Percentiles rank a stretch among this genome's conserved stretches.
These are phyloP conservation scores for Watsonalla binaria DNA, from an alignment of 2,888 invertebrate genomes.

Conservation along the genomic window DNA sequence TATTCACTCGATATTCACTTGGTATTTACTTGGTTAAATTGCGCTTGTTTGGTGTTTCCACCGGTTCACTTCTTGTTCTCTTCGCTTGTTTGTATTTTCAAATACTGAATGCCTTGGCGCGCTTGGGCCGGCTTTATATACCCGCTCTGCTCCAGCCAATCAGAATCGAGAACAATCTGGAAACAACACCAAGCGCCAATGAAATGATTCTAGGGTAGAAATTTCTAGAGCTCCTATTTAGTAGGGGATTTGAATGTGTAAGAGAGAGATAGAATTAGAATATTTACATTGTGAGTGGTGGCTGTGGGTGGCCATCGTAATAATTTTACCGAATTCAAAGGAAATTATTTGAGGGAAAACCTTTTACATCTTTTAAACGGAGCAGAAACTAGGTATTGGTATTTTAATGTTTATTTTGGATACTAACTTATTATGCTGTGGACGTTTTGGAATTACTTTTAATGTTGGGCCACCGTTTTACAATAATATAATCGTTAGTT, in stretches of 20 bases:
- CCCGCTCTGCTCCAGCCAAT: constrained; percentile 34
- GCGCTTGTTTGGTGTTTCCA: constrained; percentile 29
- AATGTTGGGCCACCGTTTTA: too few relatives aligned
- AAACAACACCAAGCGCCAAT: constrained; percentile 40
- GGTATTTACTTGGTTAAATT: constrained; percentile 8
- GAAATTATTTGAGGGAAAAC: too few relatives aligned
- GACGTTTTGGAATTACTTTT: too few relatives aligned
- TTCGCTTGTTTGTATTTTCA: constrained; percentile 46
- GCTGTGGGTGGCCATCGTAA: constrained; percentile 15
- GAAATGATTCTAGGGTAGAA: constrained; percentile 25
- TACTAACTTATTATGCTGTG: too few relatives aligned
- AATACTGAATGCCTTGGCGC: constrained; percentile 59
- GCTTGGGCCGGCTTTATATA: constrained; percentile 41
- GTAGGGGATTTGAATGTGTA: constrained; percentile 1
- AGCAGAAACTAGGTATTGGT: too few relatives aligned
- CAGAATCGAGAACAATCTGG: constrained; percentile 43
- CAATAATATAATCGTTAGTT: too few relatives aligned
- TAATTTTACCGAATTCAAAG: constrained; percentile 16
- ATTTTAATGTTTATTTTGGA: too few relatives aligned
- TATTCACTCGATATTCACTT: constrained; percentile 4
- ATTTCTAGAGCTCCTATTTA: constrained; percentile 30
- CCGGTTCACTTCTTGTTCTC: constrained; percentile 25
- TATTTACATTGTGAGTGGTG: constrained; percentile 18
- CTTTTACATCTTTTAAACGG: too few relatives aligned
- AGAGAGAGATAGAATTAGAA: constrained; percentile 21